Conservation (phyloP, 2,113 vertebrate species). For the Thamnophis sirtalis region DNA sequence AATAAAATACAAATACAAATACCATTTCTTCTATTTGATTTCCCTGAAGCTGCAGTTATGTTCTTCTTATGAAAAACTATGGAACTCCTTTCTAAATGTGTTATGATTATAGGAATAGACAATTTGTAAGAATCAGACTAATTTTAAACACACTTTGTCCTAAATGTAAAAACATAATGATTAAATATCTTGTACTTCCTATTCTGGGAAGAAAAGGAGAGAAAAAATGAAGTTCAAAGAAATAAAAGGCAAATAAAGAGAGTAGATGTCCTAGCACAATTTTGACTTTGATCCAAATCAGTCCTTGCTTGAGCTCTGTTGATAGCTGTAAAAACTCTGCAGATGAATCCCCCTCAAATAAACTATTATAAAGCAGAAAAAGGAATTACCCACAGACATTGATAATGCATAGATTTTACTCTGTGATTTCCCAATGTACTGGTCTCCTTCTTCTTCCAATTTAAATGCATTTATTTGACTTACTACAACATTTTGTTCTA, state of each 20-base stretch:
- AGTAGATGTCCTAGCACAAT: background rate
- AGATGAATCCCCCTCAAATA: background rate
- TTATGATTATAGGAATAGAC: background rate
- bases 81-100: background rate
- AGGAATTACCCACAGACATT: background rate
- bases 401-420: background rate
- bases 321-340: background rate
- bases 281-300: background rate
- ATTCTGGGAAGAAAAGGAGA: background rate
- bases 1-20: too few species aligned
- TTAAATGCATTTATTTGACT: background rate
- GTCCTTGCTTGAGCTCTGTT: background rate
- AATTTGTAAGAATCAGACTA: background rate
- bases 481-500: background rate
- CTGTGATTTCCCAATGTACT: background rate
- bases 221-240: background rate
- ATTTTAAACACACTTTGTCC: background rate
- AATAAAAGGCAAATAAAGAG: background rate
- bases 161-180: background rate
- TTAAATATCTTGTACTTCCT: background rate
- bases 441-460: background rate
- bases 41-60: background rate
- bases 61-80: background rate
- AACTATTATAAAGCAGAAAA: background rate
- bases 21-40: background rate